These are phyloP conservation scores for Neotoma lepida DNA, from an alignment of 2,113 vertebrate genomes.

Conservation along the genomic window DNA sequence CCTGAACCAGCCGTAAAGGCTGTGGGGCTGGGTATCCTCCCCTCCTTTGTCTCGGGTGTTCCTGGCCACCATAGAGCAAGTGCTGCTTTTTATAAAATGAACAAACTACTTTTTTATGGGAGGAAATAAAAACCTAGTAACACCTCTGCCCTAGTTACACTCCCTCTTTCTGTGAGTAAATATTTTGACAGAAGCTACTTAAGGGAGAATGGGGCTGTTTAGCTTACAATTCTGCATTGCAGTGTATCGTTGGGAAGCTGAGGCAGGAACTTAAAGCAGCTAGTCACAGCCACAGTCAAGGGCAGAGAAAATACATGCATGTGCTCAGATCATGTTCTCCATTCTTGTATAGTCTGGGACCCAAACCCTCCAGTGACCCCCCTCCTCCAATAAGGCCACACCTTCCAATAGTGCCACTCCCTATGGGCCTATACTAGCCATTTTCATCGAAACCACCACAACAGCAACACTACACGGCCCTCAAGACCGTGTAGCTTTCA, in stretches of 20 bases:
- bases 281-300: not conserved
- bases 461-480: not conserved
- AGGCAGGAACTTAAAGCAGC: not conserved
- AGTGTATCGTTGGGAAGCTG: not conserved
- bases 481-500: no score
- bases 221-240: not conserved
- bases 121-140: constrained; percentile 48
- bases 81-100: not conserved
- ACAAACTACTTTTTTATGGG: not conserved
- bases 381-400: no score
- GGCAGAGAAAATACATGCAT: not conserved
- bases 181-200: not conserved
- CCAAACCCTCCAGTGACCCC: not conserved
- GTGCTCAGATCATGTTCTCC: not conserved
- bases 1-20: not conserved
- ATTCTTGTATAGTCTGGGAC: not conserved
- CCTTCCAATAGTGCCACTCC: no score
- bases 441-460: no score
- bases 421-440: no score
- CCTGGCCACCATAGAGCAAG: not conserved
- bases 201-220: not conserved
- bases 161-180: not conserved
- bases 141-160: not conserved
- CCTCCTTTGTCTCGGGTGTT: not conserved
- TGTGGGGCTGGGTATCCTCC: not conserved